Percentiles rank a stretch among this genome's conserved stretches.
Conservation (phyloP, 2,888 invertebrate species). For the Ellobium chinense region DNA sequence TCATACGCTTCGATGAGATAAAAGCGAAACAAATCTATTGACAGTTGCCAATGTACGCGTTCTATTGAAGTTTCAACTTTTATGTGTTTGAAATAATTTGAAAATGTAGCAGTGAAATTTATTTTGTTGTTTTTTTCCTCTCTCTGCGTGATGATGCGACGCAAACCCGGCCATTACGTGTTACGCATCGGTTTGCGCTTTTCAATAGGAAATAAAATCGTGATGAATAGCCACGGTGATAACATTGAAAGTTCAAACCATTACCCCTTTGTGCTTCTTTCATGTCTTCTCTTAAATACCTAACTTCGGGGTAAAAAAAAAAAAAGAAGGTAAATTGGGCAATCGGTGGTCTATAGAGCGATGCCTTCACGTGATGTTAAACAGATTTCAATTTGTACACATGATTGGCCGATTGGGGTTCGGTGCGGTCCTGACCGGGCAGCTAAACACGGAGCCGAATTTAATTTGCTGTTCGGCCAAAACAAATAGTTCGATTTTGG, state of each 20-base stretch:
- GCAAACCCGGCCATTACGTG: constrained; percentile 6
- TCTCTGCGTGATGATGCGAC: too few relatives aligned
- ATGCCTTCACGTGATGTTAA: constrained; percentile 1
- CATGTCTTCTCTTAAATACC: background rate
- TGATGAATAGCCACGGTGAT: constrained; percentile 6
- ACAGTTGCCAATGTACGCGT: constrained; percentile 4
- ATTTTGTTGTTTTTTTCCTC: too few relatives aligned
- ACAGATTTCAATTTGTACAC: constrained; percentile 26
- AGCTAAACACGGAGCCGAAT: constrained; percentile 20
- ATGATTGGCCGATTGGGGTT: constrained; percentile 5
- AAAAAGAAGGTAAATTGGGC: constrained; percentile 12
- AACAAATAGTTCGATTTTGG: constrained; percentile 27
- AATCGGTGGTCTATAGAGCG: constrained; percentile 2
- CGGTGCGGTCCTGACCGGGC: background rate
- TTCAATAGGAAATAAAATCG: constrained; percentile 21
- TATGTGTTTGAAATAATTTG: constrained; percentile 1
- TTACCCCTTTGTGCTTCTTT: background rate
- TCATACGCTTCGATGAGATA: constrained; percentile 28
- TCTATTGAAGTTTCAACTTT: background rate
- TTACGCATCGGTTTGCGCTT: constrained; percentile 33
- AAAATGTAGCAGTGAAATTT: background rate
- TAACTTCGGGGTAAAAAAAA: too few relatives aligned
- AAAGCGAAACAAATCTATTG: background rate
- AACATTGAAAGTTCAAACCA: constrained; percentile 10
- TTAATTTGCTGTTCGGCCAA: constrained; percentile 27